Evolutionary conservation across 2,888 invertebrate species (phyloP), one percentile per base, ranked within the genome.

Genomic region (Hyppa rectilinea): DNA sequence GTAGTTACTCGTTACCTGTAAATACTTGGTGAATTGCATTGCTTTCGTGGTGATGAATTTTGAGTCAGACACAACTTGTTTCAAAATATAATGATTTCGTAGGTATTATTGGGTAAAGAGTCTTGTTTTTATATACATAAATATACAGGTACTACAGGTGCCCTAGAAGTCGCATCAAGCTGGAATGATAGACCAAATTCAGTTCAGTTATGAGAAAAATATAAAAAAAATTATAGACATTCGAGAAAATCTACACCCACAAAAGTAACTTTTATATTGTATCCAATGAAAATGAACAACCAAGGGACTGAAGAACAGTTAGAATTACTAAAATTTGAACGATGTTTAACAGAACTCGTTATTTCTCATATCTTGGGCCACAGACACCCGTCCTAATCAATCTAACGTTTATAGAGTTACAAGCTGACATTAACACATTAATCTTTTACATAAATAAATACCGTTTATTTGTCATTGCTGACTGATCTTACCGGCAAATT

Each of bases 331-430:
- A 38, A 12, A 38, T 38, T 38, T 20, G 26, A 26, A 17, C 10
- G 23, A 23, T 20, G 20, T 58, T 56, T 26, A 20, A 4, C 7
- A 20, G 20, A 65, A 49, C 14, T 47, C 43, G 66, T 45, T 38
- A 4, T 10, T 23, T 36, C 81, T 78, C 71, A 45, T 75, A 20
- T 36, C 72, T 86, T 87, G 59, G 43, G 70, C 87, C 87, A 84
- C 64, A 68, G 63, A 49, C 65, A 67, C 77, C 78, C 80, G 86
- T 86, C 85, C 88, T 82, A 89, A 91, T 92, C 91, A 90, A 91
- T 91, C 91, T 88, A 88, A 82, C 89, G 85, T 87, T 86, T 91
- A 92, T 91, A 91, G 89, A 91, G 87, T 85, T 88, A 88, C 88
- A 85, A 88, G 87, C 85, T 88, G 91, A 87, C 90, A 88, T 88